These are phyloP conservation scores for Passer domesticus DNA, from an alignment of 2,113 vertebrate genomes.

Conservation along the genomic window DNA sequence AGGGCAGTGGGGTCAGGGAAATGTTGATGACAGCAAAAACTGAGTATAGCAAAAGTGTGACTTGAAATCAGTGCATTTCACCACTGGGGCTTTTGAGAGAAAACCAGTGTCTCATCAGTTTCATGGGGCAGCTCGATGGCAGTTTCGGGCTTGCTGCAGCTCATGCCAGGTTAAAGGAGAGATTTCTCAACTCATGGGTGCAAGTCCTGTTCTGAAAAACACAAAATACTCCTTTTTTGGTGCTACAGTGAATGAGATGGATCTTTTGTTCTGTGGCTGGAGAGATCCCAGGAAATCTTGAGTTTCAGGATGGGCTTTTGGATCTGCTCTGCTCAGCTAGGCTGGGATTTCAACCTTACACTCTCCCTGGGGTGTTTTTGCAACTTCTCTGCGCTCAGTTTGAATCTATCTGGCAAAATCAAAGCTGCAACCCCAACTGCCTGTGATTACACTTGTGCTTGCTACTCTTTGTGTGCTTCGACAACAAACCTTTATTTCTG, in stretches of 20 bases:
- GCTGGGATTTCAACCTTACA: neutral
- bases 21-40: neutral
- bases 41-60: neutral
- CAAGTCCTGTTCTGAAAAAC: neutral
- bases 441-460: neutral
- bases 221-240: neutral
- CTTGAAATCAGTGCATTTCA: slow-evolving; percentile 28
- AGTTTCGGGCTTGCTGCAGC: neutral
- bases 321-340: neutral
- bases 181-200: neutral
- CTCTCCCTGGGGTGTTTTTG: neutral
- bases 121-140: neutral
- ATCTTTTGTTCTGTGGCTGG: neutral
- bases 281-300: neutral
- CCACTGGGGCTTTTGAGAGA: neutral
- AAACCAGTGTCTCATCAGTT: slow-evolving; percentile 6
- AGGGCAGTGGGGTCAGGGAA: neutral
- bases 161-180: neutral
- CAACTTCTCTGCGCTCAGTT: neutral
- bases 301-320: neutral
- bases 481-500: neutral
- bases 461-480: neutral
- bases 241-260: neutral
- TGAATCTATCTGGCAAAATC: neutral
- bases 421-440: neutral